Evolutionary conservation across 2,888 invertebrate species (phyloP).

Genomic region (Anagyrus pseudococci): DNA sequence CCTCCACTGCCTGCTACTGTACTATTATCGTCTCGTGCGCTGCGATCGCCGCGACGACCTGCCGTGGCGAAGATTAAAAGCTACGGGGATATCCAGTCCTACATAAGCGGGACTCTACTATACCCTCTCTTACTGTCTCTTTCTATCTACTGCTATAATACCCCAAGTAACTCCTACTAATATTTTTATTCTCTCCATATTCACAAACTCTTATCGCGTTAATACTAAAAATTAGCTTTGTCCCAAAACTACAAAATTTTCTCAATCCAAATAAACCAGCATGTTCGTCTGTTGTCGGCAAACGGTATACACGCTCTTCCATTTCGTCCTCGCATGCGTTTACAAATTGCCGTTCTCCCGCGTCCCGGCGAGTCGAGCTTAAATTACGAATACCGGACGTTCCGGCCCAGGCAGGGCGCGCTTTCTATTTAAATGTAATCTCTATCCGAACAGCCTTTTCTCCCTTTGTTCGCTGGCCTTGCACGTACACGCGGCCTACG

Average conservation of each 20-base stretch:
- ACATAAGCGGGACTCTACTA: slow-evolving; percentile 10
- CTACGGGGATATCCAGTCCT: neutral
- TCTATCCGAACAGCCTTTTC: slow-evolving; percentile 53
- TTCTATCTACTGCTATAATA: too few species aligned
- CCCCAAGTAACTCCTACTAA: too few species aligned
- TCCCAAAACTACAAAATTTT: too few species aligned
- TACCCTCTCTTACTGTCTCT: slow-evolving; percentile 12
- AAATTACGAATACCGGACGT: slow-evolving; percentile 61
- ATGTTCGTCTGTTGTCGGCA: neutral
- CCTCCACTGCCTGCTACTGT: neutral
- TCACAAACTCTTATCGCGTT: neutral
- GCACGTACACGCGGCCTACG: too few species aligned
- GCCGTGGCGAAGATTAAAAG: neutral
- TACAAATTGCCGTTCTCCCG: neutral
- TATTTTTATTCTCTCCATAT: neutral
- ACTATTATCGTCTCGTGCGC: too few species aligned
- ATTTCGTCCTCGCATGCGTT: slow-evolving; percentile 27
- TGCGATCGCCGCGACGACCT: neutral
- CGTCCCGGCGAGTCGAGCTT: slow-evolving; percentile 39
- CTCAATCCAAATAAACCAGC: too few species aligned
- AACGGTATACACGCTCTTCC: slow-evolving; percentile 18
- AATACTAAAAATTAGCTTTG: too few species aligned
- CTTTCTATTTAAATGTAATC: slow-evolving; percentile 61
- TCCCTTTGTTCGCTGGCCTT: too few species aligned
- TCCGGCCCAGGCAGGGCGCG: slow-evolving; percentile 46